Evolutionary conservation across 2,797 vertebrate species (phyloP).

Genomic region (Oreochromis grahami): DNA sequence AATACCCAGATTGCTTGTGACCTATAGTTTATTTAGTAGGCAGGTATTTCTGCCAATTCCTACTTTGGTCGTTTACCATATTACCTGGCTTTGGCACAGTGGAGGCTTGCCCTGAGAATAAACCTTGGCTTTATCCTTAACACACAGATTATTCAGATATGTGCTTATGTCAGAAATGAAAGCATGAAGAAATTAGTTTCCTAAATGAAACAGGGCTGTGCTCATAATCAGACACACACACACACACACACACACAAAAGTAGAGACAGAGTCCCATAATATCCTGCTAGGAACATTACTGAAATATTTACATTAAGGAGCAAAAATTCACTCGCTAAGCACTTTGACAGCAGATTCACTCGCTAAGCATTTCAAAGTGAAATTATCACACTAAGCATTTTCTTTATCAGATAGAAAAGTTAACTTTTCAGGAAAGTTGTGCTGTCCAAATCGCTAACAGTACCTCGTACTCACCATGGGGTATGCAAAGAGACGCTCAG

Average conservation of each 20-base stretch:
- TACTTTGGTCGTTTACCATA: accelerated
- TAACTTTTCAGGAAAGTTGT: constrained; percentile 25
- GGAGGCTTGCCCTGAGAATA: neutral
- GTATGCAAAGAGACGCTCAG: neutral
- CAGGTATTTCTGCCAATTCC: neutral
- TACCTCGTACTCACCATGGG: neutral
- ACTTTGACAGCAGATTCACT: constrained; percentile 45
- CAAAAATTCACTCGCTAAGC: constrained; percentile 37
- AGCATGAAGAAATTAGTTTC: neutral
- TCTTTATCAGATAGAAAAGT: constrained; percentile 55
- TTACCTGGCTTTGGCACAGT: neutral
- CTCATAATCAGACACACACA: neutral
- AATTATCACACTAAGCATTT: constrained; percentile 49
- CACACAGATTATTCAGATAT: neutral
- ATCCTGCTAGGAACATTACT: constrained; percentile 28
- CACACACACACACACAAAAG: neutral
- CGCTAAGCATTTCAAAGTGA: constrained; percentile 43
- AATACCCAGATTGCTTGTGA: neutral
- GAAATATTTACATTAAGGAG: constrained; percentile 56
- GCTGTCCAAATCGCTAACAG: constrained; percentile 1
- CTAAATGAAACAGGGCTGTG: neutral
- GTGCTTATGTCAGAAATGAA: neutral
- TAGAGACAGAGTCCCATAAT: constrained; percentile 8
- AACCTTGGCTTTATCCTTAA: neutral
- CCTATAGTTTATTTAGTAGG: neutral